phyloP scores from a whole-genome alignment of 2,888 invertebrate species.

The Zhuqinia jingwanae region DNA sequence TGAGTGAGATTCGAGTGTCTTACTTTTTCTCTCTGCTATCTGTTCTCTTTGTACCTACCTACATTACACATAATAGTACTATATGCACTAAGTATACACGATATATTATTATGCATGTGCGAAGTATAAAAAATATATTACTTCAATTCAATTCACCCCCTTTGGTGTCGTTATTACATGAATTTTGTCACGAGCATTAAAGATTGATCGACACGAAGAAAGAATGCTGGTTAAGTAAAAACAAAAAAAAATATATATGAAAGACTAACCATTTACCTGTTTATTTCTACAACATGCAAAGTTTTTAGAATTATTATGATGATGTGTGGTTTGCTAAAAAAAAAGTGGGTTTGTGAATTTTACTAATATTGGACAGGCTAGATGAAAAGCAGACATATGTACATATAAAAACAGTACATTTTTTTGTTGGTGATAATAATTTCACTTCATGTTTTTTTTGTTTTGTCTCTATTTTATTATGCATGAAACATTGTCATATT shows the following conservation, averaged over 20 bases:
- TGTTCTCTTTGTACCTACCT: background rate
- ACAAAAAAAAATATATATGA: no score
- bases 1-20: slow-evolving; percentile 22
- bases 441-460: no score
- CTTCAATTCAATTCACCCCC: slow-evolving; percentile 43
- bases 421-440: background rate
- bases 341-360: background rate
- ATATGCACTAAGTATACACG: background rate
- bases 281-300: slow-evolving; percentile 17
- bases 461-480: no score
- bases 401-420: no score
- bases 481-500: no score
- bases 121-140: slow-evolving; percentile 7
- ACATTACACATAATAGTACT: no score
- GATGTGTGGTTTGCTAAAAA: background rate
- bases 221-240: slow-evolving; percentile 57
- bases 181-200: slow-evolving; percentile 75
- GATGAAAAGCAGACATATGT: no score
- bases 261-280: slow-evolving; percentile 31
- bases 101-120: slow-evolving; percentile 45
- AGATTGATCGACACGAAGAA: slow-evolving; percentile 70
- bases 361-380: no score
- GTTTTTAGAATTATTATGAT: background rate
- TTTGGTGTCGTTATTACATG: slow-evolving; percentile 64
- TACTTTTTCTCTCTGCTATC: slow-evolving; percentile 10